Evolutionary conservation across 2,797 vertebrate species (phyloP), one percentile per base, ranked within the genome.

Genomic region (Catamblyrhynchus diadema): DNA sequence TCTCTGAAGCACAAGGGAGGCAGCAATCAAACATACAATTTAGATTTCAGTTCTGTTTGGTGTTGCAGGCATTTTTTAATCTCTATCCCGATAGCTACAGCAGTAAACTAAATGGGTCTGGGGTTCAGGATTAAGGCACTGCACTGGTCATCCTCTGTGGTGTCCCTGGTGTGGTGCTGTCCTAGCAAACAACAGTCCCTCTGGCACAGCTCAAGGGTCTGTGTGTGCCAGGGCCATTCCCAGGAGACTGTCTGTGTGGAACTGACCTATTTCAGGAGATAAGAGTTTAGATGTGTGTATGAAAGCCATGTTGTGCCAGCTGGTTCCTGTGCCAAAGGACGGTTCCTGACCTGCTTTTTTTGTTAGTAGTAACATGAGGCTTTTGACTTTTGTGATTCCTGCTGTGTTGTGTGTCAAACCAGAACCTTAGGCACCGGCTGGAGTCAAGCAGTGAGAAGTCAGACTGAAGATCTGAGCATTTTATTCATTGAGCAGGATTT

Each of bases 301-400:
- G 61, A 65, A 73, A 50, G 80, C 56, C 12, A 0, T 9, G 57
- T 16, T 32, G 25, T 71, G 77, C 86, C 88, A 92, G 91, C 66
- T 90, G 94, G 84, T 72, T 79, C 35, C 69, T 0, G 1, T 69
- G 81, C 32, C 66, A 91, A 88, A 93, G 48, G 54, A 92, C 39
- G 24, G 51, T 28, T 72, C 56, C 56, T 80, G 90, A 95, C 78
- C 93, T 80, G 95, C 74, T 94, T 94, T 89, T 42, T 66, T 86
- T 75, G 44, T 60, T 80, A 24, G 59, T 42, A 66, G 79, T 65
- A 87, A 66, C 47, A 17, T 3, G 42, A 79, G 33, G 54, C 0
- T 2, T 84, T 90, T 72, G 62, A 86, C 71, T 89, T 88, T 4
- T 53, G n/a, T 3, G 1, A 42, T 81, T 51, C 30, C 72, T 12